phyloP scores from a whole-genome alignment of 2,888 invertebrate species.

The Helicoverpa assulta region DNA sequence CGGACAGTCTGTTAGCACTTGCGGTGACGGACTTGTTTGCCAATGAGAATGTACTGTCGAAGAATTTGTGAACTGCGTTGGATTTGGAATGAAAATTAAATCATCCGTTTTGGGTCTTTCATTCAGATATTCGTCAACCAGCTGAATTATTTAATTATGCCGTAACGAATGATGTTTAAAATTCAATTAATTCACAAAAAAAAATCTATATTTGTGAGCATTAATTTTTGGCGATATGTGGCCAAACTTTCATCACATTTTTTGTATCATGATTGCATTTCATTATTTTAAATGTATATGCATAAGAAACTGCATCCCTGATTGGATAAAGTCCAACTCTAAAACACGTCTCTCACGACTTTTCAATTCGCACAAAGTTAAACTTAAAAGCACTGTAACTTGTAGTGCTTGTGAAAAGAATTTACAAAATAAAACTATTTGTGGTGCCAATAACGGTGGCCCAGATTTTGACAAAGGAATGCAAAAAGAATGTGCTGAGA shows the following conservation, averaged over 20 bases:
- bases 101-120: not conserved
- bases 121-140: not conserved
- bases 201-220: no score
- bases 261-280: no score
- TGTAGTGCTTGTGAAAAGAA: slow-evolving; percentile 35
- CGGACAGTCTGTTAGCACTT: slow-evolving; percentile 48
- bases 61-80: slow-evolving; percentile 1
- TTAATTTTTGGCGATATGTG: no score
- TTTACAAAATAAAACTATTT: slow-evolving; percentile 35
- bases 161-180: no score
- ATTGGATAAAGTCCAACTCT: slow-evolving; percentile 33
- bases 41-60: slow-evolving; percentile 13
- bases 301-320: slow-evolving; percentile 16
- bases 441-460: slow-evolving; percentile 38
- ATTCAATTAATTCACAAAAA: no score
- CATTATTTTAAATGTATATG: no score
- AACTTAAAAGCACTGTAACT: slow-evolving; percentile 18
- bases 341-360: slow-evolving; percentile 46
- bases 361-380: slow-evolving; percentile 41
- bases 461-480: slow-evolving; percentile 22
- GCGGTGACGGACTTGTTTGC: slow-evolving; percentile 34
- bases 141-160: not conserved
- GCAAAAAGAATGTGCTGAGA: slow-evolving; percentile 15
- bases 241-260: no score
- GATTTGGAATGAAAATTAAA: not conserved